Evolutionary conservation across 2,888 invertebrate genomes (phyloP), one percentile per base, ranked within the genome.

Genomic region (Parascotia fuliginaria): DNA sequence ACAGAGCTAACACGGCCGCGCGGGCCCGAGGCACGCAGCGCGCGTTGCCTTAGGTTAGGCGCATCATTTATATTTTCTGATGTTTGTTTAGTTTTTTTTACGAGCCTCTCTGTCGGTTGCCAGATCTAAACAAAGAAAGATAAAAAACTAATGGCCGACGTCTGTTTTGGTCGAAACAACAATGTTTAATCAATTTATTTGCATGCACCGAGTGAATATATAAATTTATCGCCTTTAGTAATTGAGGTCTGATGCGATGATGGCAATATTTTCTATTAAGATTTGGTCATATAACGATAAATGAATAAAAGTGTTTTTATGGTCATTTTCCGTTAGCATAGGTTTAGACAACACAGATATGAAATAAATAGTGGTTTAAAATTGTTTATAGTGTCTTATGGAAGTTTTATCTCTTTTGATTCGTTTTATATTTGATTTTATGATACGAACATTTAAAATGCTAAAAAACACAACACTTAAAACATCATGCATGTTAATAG

Each of bases 41-140:
- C 72, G 71, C 82, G 87, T 83, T 85, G 87, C 84, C 81, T 85
- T 80, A 77, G 78, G 87, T 90, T 89, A 89, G 87, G 77, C 81
- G 85, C 85, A 87, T 91, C 89, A 89, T 91, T 92, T 89, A 90
- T 91, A 90, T 90, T 89, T 88, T 85, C 80, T 84, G 75, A 84
- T 86, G 87, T 89, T 88, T 89, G 86, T 87, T 85, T 88, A 83
- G 77, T 85, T 76, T 87, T 72, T n/a, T 88, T 87, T 86, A 84
- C 79, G 74, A 76, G 74, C 68, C 79, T 78, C 81, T 81, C 78
- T 81, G 81, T 80, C 85, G 84, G 79, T 78, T 76, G 80, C 66
- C 77, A 80, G 83, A 80, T 83, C 73, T 75, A 87, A 89, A 89
- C 89, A 90, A 90, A 89, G 87, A 87, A 87, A 83, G 81, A 83